Conservation (phyloP, 1,140 invertebrate species). For the Habropoda laboriosa region DNA sequence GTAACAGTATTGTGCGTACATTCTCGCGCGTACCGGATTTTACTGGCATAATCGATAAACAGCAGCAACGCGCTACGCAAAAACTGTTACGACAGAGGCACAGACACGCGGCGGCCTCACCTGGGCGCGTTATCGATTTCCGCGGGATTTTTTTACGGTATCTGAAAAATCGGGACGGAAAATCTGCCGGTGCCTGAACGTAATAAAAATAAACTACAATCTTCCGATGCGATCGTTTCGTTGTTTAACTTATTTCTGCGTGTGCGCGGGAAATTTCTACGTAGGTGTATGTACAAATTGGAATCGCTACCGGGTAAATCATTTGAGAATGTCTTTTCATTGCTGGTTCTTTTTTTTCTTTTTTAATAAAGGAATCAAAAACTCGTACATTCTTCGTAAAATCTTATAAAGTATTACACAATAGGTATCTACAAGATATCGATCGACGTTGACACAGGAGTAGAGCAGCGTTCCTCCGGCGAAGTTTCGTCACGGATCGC, state of each 20-base stretch:
- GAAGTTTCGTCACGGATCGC: too few species aligned
- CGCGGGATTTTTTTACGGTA: neutral
- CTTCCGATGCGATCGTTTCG: neutral
- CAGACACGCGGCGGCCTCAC: too few species aligned
- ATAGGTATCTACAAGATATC: neutral
- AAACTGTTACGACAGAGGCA: neutral
- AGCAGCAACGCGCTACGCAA: too few species aligned
- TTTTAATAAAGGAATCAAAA: slow-evolving; percentile 12
- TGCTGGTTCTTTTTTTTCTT: neutral
- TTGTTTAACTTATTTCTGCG: neutral
- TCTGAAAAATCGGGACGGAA: too few species aligned
- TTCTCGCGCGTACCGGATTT: neutral
- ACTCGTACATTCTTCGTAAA: neutral
- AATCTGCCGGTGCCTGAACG: neutral
- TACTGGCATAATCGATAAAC: neutral
- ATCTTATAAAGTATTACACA: neutral
- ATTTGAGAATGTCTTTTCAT: too few species aligned
- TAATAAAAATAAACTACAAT: neutral
- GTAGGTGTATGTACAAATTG: too few species aligned
- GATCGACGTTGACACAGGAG: neutral
- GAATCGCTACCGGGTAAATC: too few species aligned
- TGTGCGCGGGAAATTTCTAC: too few species aligned
- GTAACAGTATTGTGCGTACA: too few species aligned
- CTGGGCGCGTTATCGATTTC: neutral
- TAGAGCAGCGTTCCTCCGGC: too few species aligned